Base-by-base conservation (phyloP, 2,888 invertebrate genomes). In the Matsumyia berberina region DNA sequence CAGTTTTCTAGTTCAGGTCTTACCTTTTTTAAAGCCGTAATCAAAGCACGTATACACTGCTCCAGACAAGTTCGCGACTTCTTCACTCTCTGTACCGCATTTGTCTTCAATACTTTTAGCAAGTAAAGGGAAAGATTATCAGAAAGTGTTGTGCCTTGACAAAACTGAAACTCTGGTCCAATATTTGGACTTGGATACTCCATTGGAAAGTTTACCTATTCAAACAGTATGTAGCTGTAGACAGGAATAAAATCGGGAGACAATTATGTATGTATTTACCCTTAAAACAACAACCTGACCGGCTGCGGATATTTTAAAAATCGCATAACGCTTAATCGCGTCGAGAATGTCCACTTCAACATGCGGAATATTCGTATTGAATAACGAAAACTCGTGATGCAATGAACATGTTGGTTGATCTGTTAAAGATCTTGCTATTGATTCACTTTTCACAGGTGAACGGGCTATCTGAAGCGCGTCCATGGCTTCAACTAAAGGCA, bases 11-110 rank as follows among this genome's bases (percentile, higher is more conserved):
- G 0, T 31, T 17, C 9, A 19, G n/a, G 33, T 15, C 53, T 87
- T 80, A 89, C 91, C 88, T 91, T 93, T 90, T 92, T 94, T 92
- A 96, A 92, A 9, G 94, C 94, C 12, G 93, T 92, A 9, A 95
- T 94, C 79, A 96, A 92, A 58, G 95, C 95, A 39, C 96, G 92
- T 46, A 98, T 92, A 91, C 98, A 98, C 55, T 97, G 96, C 90
- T 98, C 95, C 66, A 98, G 92, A 90, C 98, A 98, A 39, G 96
- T 95, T 62, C 96, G 94, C 64, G 97, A 97, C 90, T 96, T 96
- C 86, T 95, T 95, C 0, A 97, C 96, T 88, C 96, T 94, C 87
- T 96, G 95, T 88, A 95, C 94, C 0, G 97, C 96, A 64, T 96
- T 95, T 90, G 95, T 95, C 88, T 95, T 96, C 37, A 98, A 93